Base-by-base conservation (phyloP, 2,888 invertebrate genomes). In the Autographa gamma region DNA sequence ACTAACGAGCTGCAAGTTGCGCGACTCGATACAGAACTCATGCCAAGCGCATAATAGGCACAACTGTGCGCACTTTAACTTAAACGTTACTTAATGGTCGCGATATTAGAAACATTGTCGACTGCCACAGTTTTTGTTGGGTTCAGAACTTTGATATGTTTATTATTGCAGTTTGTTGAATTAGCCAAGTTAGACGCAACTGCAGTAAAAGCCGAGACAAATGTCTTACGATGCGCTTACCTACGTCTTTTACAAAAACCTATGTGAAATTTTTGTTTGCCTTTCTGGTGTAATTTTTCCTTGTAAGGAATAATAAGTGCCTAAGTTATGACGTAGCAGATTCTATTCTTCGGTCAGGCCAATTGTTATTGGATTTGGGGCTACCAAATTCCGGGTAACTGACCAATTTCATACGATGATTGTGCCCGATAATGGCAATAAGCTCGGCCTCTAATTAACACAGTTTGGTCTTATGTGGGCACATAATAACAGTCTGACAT, bases 1-100 rank as follows among this genome's bases (percentile, higher is more conserved):
- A 79, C 65, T 82, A 79, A 82, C 77, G 75, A 82, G 60, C 75
- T 76, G 76, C 71, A 38, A 70, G 56, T 63, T 64, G 69, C 64
- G 48, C 6, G 60, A 59, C 60, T 72, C 75, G 70, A 76, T 76
- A 66, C 58, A 66, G 63, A 71, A 74, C 61, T 65, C 61, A 19
- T 73, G 68, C 73, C 64, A 69, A 61, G 58, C 34, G 19, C 16
- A 18, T 34, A 60, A 58, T 61, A 71, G 48, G 65, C 65, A n/a
- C 25, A 43, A 63, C 67, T 69, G 65, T 68, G 73, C 64, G 34
- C 52, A 66, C 59, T 73, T 66, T 59, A 54, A 66, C 18, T 60
- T 60, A 59, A 58, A 43, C 31, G 60, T 43, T n/a, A 67, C 61
- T 67, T 75, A 68, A 58, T 48, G 71, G 4, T 48, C 11, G 9